These are phyloP conservation scores for Ganaspis brasiliensis DNA, from an alignment of 2,888 invertebrate species.

Conservation along the genomic window DNA sequence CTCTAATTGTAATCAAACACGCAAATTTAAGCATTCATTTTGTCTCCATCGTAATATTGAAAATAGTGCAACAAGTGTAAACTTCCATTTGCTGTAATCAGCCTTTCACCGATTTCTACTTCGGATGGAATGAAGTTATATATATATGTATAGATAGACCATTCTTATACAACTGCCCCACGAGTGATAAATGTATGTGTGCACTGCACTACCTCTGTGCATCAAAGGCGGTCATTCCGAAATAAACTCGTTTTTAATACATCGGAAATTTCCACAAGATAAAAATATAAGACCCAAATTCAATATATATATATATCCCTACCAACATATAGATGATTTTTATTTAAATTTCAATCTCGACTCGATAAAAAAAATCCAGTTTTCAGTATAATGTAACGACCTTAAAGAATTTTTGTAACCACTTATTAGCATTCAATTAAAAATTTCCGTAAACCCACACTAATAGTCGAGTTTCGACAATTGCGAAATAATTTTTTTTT, in stretches of 20 bases:
- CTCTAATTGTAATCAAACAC: not conserved
- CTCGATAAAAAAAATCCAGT: no score
- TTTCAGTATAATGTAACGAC: no score
- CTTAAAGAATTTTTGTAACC: no score
- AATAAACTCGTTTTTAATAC: not conserved
- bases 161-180: constrained; percentile 34
- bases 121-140: constrained; percentile 26
- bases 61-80: constrained; percentile 27
- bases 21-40: not conserved
- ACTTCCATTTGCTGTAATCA: constrained; percentile 52
- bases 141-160: constrained; percentile 7
- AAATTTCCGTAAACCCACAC: no score
- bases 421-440: no score
- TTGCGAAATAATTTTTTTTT: not conserved
- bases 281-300: not conserved
- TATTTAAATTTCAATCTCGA: no score
- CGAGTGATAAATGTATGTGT: constrained; percentile 20
- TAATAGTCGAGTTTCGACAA: not conserved
- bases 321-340: no score
- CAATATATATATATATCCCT: not conserved
- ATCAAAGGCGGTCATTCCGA: not conserved
- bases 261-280: constrained; percentile 14
- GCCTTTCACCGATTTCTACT: constrained; percentile 66
- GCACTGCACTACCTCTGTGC: not conserved
- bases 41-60: not conserved